These are phyloP conservation scores for Enteromius argenteus DNA, from an alignment of 2,797 vertebrate genomes.

Conservation along the genomic window DNA sequence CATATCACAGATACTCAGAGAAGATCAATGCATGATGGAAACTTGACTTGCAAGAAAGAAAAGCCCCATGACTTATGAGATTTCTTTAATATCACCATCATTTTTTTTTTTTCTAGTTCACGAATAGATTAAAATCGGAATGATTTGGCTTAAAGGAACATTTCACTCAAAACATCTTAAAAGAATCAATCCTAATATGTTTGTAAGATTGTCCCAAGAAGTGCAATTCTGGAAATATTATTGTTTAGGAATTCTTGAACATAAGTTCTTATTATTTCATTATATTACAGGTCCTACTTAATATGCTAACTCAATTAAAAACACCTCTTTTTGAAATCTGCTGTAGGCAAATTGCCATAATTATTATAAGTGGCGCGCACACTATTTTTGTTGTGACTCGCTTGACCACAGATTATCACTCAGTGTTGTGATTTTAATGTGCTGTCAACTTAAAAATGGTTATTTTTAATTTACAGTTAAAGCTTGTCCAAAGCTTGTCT, in stretches of 20 bases:
- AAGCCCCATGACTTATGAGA: not conserved
- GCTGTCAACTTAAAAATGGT: too few relatives aligned
- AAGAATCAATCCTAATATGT: not conserved
- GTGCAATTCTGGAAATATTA: not conserved
- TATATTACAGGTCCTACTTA: not conserved
- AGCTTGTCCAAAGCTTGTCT: not conserved
- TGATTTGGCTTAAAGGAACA: not conserved
- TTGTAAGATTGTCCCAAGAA: not conserved
- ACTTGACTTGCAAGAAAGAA: not conserved
- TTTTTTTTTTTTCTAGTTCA: not conserved
- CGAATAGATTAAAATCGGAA: not conserved
- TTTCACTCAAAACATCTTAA: not conserved
- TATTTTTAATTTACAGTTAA: not conserved
- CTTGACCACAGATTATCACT: not conserved
- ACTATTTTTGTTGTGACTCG: not conserved
- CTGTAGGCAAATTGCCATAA: not conserved
- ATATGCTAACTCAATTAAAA: not conserved
- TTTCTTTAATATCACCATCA: not conserved
- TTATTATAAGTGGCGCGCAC: not conserved
- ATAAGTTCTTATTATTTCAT: not conserved
- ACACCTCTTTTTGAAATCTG: not conserved
- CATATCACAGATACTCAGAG: not conserved
- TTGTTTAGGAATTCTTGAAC: not conserved
- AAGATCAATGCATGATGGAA: not conserved
- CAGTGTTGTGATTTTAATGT: not conserved